phyloP scores from a whole-genome alignment of 2,888 invertebrate species.

The Lasius fuliginosus region DNA sequence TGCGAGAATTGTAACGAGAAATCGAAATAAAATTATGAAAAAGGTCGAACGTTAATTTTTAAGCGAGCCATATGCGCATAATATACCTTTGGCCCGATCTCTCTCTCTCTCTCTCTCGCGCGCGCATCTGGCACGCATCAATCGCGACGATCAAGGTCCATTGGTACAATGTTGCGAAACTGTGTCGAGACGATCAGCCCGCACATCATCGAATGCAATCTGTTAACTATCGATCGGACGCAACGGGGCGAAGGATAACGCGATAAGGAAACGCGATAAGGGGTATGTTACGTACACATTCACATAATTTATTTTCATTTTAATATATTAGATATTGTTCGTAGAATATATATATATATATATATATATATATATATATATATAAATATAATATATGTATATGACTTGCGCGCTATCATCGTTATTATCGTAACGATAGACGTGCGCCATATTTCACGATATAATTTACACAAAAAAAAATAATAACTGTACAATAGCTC shows the following conservation, averaged over 20 bases:
- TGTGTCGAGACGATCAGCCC: slow-evolving; percentile 63
- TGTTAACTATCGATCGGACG: slow-evolving; percentile 66
- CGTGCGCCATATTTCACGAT: slow-evolving; percentile 62
- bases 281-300: slow-evolving; percentile 21
- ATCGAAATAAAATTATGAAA: slow-evolving; percentile 21
- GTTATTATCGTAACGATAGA: slow-evolving; percentile 74
- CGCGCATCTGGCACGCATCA: slow-evolving; percentile 65
- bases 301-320: slow-evolving; percentile 79
- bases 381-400: too few relatives aligned
- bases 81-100: not conserved
- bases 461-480: slow-evolving; percentile 76
- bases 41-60: not conserved
- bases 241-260: too few relatives aligned
- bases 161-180: slow-evolving; percentile 62
- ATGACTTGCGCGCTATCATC: slow-evolving; percentile 75
- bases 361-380: not conserved
- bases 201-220: slow-evolving; percentile 67
- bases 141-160: slow-evolving; percentile 62
- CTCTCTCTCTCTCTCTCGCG: not conserved
- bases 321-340: slow-evolving; percentile 82
- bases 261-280: not conserved
- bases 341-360: slow-evolving; percentile 70
- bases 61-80: not conserved
- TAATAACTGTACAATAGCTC: slow-evolving; percentile 67
- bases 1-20: not conserved